These are phyloP conservation scores for Eufriesea mexicana DNA, from an alignment of 1,140 invertebrate species.

Conservation along the genomic window DNA sequence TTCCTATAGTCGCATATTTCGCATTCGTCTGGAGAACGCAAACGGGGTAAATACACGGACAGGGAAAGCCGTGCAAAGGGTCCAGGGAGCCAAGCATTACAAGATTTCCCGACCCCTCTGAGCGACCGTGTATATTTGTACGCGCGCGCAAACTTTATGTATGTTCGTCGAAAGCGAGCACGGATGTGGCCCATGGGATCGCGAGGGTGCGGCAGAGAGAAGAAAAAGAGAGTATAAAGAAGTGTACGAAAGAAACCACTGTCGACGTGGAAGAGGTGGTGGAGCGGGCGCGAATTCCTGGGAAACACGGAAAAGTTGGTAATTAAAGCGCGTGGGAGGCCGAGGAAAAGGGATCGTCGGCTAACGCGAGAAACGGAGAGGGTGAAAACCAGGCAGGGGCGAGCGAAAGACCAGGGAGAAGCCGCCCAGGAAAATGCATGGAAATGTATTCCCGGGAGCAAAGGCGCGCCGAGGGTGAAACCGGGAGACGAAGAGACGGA, in stretches of 20 bases:
- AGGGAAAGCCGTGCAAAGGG: constrained; percentile 9
- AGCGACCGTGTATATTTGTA: constrained; percentile 47
- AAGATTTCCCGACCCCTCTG: constrained; percentile 48
- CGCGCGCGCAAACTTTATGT: constrained; percentile 29
- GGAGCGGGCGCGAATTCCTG: constrained; percentile 61
- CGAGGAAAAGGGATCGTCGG: constrained; percentile 4
- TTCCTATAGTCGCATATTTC: background rate
- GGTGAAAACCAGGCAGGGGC: background rate
- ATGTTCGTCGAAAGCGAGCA: constrained; percentile 29
- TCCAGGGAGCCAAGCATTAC: constrained; percentile 21
- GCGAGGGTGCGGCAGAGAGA: background rate
- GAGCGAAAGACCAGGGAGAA: constrained; percentile 45
- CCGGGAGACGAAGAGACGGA: constrained; percentile 42
- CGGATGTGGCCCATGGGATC: constrained; percentile 18
- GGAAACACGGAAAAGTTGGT: constrained; percentile 72
- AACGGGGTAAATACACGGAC: constrained; percentile 49
- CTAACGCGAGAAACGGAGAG: background rate
- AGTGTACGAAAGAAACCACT: constrained; percentile 43
- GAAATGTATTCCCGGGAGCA: constrained; percentile 79
- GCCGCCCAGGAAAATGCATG: constrained; percentile 78
- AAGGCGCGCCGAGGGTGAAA: constrained; percentile 56
- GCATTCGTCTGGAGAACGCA: background rate
- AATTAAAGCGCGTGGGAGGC: constrained; percentile 66
- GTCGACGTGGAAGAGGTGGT: constrained; percentile 59
- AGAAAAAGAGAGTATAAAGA: constrained; percentile 5